Base-by-base conservation (phyloP, 1,140 invertebrate species). In the Brachionus koreanus region DNA sequence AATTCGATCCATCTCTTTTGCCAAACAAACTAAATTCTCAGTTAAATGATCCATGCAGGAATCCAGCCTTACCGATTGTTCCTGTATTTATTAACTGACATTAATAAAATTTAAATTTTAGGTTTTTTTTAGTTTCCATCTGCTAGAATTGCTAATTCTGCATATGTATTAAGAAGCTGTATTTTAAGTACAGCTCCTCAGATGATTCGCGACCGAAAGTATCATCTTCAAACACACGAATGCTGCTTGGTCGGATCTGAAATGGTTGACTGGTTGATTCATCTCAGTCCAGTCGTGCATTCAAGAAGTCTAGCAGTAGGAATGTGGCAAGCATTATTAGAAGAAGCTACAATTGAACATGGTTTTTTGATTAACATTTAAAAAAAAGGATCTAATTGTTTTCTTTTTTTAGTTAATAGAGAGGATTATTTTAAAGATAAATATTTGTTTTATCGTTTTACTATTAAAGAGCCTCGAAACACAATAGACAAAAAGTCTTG, bases 361-460 rank as follows among this genome's bases (percentile, higher is more conserved):
- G 93, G 93, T 94, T 86, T 90, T 89, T 84, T 69, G 13, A 25
- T 9, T 25, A 29, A 25, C 4, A 63, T 0, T 63, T 63, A 63
- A 25, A 25, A 9, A 29, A 29, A 61, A 19, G 42, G 35, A 74
- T 19, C n/a, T 39, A 49, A 52, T 9, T 13, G 23, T 72, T 29
- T 63, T 75, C 33, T 25, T 65, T 69, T 39, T 82, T 74, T 85
- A 89, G 93, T 93, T n/a, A 92, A 92, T 81, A 91, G 91, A 83
- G 93, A 94, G 85, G 92, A 93, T 85, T 92, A 92, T 23, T 95
- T 95, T 87, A 92, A 93, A 86, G 93, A 95, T 89, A 94, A 94
- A 88, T 93, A 93, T 87, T 90, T 94, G 83, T 92, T 94, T 84
- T 94, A 94, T 87, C 91, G 93, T 52, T 94, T 94, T 88, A 91